These are phyloP conservation scores for Copidosoma aretas DNA, from an alignment of 2,888 invertebrate genomes.

Conservation along the genomic window DNA sequence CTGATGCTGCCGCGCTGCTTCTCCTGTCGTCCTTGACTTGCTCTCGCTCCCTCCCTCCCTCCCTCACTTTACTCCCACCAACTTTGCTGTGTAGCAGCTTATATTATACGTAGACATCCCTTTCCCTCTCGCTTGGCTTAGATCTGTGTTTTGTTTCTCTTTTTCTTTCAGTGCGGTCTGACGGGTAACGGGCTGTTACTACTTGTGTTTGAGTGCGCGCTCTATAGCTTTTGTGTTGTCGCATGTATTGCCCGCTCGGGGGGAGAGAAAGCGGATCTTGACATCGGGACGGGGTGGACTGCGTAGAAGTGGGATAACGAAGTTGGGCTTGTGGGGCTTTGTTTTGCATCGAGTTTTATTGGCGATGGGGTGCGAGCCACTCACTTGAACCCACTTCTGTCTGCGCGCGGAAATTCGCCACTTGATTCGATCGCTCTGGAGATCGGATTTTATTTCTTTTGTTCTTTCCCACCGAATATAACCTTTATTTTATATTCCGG, in stretches of 20 bases:
- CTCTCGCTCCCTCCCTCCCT: not conserved
- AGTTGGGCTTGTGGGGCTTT: constrained; percentile 2
- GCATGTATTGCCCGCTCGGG: not conserved
- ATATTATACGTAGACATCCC: too few species aligned
- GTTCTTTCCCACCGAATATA: not conserved
- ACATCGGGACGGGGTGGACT: not conserved
- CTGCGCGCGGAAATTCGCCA: not conserved
- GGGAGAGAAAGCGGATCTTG: not conserved
- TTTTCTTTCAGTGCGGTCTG: not conserved
- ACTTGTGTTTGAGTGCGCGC: not conserved
- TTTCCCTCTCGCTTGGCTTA: not conserved
- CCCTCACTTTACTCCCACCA: not conserved
- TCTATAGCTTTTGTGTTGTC: not conserved
- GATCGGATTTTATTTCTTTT: not conserved
- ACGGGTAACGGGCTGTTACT: not conserved
- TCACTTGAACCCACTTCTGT: not conserved
- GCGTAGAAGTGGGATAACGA: not conserved
- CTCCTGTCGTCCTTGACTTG: not conserved
- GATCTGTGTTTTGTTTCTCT: not conserved
- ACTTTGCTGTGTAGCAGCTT: too few species aligned
- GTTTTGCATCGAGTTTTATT: constrained; percentile 1
- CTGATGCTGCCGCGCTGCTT: not conserved
- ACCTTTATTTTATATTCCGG: too few species aligned
- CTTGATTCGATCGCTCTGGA: not conserved
- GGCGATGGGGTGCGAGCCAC: not conserved